These are phyloP conservation scores for Trogon melanurus DNA, from an alignment of 2,113 vertebrate genomes.

Conservation along the genomic window DNA sequence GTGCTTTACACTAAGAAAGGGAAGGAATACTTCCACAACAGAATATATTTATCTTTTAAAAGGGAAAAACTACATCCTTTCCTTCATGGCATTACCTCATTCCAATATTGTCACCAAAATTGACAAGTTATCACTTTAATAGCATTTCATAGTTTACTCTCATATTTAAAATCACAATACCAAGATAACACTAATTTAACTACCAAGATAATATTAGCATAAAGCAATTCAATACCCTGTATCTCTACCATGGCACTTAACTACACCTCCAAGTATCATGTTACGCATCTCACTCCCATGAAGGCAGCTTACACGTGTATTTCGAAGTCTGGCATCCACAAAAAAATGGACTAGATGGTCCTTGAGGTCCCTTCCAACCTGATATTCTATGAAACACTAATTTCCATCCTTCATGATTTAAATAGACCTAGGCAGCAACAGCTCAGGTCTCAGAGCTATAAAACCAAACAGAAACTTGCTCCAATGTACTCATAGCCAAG, in stretches of 20 bases:
- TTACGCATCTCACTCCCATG: neutral
- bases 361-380: no score
- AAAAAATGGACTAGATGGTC: neutral
- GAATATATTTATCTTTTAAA: neutral
- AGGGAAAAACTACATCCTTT: neutral
- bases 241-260: neutral
- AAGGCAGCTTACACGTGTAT: neutral
- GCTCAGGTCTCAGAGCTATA: neutral
- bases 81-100: neutral
- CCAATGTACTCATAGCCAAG: fast-evolving
- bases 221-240: conserved; percentile 1
- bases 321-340: neutral
- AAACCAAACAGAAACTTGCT: neutral
- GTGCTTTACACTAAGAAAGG: neutral
- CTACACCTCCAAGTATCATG: neutral
- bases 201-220: conserved; percentile 7
- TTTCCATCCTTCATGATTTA: neutral
- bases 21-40: neutral
- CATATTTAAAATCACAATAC: neutral
- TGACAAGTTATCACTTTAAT: neutral
- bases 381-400: neutral
- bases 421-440: neutral
- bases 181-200: conserved; percentile 25
- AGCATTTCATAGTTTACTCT: neutral
- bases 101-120: neutral